Conservation (phyloP, 37 sponge, comb jelly and placozoan genomes). For the Corticium candelabrum region DNA sequence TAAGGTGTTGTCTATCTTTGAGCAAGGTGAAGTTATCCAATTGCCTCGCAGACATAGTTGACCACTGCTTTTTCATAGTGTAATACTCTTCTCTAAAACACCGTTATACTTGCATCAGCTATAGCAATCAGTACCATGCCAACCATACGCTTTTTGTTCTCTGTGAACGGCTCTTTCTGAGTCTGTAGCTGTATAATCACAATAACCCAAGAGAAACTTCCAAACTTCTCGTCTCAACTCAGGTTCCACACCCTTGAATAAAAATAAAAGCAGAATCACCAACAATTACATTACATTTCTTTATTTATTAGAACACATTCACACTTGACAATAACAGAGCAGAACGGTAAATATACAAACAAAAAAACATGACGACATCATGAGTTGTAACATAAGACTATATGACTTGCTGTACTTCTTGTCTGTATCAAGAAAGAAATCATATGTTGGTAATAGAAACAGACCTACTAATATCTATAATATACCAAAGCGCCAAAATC, state of each 20-base stretch:
- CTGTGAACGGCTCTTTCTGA: conserved; percentile 13
- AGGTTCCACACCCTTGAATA: conserved; percentile 56
- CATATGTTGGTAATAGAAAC: too few relatives aligned
- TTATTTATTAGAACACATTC: too few relatives aligned
- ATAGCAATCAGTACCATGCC: too few relatives aligned
- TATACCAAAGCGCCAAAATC: too few relatives aligned
- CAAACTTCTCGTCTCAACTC: conserved; percentile 66
- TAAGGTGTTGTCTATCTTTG: conserved; percentile 34
- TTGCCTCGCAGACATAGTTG: conserved; percentile 50
- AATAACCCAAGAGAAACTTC: conserved; percentile 74
- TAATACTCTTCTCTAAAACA: conserved; percentile 48
- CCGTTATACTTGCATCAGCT: neutral
- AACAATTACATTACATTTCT: too few relatives aligned
- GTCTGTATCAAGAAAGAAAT: too few relatives aligned
- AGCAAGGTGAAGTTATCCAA: conserved; percentile 40
- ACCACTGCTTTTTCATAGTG: conserved; percentile 72
- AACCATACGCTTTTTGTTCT: too few relatives aligned
- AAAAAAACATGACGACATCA: neutral
- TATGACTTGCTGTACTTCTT: too few relatives aligned
- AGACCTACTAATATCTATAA: too few relatives aligned
- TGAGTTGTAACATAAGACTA: too few relatives aligned
- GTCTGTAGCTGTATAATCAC: conserved; percentile 47
- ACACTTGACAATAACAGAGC: too few relatives aligned
- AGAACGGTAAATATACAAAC: neutral
- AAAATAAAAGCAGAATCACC: conserved; percentile 2